Evolutionary conservation across 1,140 invertebrate species (phyloP), one percentile per base, ranked within the genome.

Genomic region (Drosophila sulfurigaster): DNA sequence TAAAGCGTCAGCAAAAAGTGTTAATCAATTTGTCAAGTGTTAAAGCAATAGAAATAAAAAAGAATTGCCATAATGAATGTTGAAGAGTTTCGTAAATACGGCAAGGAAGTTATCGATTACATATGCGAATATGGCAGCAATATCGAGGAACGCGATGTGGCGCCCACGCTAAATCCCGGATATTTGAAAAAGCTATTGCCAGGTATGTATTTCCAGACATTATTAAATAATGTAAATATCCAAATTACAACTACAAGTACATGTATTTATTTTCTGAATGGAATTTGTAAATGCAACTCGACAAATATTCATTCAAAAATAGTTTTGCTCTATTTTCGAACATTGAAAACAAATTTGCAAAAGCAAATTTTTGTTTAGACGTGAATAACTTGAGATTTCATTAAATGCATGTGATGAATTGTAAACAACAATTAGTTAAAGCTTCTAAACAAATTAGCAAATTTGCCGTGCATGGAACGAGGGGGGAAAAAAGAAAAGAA

Each of bases 101-200:
- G 98, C 25, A 96, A 97, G 92, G 96, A 98, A 88, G 97, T 98
- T 96, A 95, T 99, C 28, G 98, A 99, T 92, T 99, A 97, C 89
- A 98, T 99, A 69, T 97, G 97, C 75, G 94, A 97, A 71, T 99
- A 99, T 91, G 93, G 97, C 85, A 95, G 96, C 38, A 97, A 95
- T 20, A 94, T 99, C 45, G 93, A 94, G 20, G 91, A 94, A 51
- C 94, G 96, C 68, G 93, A 96, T 71, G 97, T 98, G 1, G 97
- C 96, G n/a, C 96, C 98, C 1, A 95, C 94, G 73, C 94, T 98
- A 11, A 96, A 97, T 93, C 96, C 96, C 2, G 97, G 98, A 32
- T 99, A 98, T 92, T 93, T 99, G 43, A 94, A 95, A 81, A 92
- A 94, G 49, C 90, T 97, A 5, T 92, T 99, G 35, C 92, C 92